These are phyloP conservation scores for Apoderus coryli DNA, from an alignment of 2,888 invertebrate genomes.

Conservation along the genomic window DNA sequence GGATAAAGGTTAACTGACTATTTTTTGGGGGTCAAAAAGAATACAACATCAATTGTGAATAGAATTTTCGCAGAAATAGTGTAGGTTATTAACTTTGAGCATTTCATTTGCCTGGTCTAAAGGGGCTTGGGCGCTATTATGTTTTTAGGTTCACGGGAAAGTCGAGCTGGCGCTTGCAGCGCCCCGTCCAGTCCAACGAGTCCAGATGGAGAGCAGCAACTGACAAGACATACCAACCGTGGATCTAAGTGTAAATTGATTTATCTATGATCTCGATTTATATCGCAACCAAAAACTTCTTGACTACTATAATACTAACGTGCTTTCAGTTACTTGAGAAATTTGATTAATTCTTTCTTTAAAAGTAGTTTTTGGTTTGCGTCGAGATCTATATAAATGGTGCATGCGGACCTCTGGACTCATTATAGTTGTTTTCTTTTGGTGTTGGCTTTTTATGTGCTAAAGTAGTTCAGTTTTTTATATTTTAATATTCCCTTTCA, in stretches of 20 bases:
- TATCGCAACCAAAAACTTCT: not conserved
- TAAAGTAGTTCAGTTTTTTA: not conserved
- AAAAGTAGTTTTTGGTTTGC: slow-evolving; percentile 3
- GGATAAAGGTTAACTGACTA: too few relatives aligned
- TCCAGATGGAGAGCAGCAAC: slow-evolving; percentile 41
- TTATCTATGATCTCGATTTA: slow-evolving; percentile 1
- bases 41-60: slow-evolving; percentile 10
- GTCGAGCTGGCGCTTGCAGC: slow-evolving; percentile 33
- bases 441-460: slow-evolving; percentile 2
- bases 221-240: slow-evolving; percentile 63
- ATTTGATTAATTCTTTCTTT: slow-evolving; percentile 1
- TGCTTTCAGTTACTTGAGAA: not conserved
- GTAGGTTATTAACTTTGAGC: too few relatives aligned
- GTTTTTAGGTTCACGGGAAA: slow-evolving; percentile 45
- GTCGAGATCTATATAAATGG: not conserved
- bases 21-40: too few relatives aligned
- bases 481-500: slow-evolving; percentile 1
- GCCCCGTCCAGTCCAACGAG: slow-evolving; percentile 62
- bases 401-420: slow-evolving; percentile 1
- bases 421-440: not conserved
- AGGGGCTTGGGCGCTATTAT: slow-evolving; percentile 37
- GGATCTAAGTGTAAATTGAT: slow-evolving; percentile 65
- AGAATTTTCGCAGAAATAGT: slow-evolving; percentile 1
- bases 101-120: not conserved
- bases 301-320: not conserved